These are phyloP conservation scores for Zaprionus capensis DNA, from an alignment of 1,140 invertebrate species.

Conservation along the genomic window DNA sequence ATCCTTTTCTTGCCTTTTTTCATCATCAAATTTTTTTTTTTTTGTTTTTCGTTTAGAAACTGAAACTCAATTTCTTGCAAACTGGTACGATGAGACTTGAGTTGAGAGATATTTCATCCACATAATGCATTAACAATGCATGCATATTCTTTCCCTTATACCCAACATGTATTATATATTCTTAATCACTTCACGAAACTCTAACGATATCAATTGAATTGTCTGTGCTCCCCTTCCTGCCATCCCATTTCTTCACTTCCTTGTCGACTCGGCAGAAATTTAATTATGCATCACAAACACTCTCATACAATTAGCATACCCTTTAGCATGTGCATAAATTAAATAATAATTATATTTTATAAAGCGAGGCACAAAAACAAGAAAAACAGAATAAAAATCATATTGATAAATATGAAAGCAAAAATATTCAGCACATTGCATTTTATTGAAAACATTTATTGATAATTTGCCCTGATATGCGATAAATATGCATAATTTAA, in stretches of 20 bases:
- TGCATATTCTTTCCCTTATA: too few species aligned
- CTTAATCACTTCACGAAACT: not conserved
- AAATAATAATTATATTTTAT: constrained; percentile 7
- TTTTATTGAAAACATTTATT: constrained; percentile 52
- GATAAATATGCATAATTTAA: constrained; percentile 41
- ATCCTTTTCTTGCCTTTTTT: too few species aligned
- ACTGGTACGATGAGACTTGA: too few species aligned
- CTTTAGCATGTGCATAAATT: constrained; percentile 5
- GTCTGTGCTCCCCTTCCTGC: not conserved
- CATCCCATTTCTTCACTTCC: not conserved
- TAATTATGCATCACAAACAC: constrained; percentile 3
- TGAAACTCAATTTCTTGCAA: too few species aligned
- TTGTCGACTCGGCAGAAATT: not conserved
- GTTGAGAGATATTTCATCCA: too few species aligned
- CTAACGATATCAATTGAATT: not conserved
- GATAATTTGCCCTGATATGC: constrained; percentile 45
- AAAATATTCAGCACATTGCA: constrained; percentile 54
- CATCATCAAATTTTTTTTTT: too few species aligned
- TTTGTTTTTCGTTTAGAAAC: too few species aligned
- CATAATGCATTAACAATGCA: too few species aligned
- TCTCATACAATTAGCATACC: constrained; percentile 1
- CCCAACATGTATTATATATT: not conserved
- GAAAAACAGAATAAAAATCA: not conserved
- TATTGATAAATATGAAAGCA: not conserved
- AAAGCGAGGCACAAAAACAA: not conserved